Conservation (phyloP, 1,140 invertebrate genomes). For the Nixonia krombeini region DNA sequence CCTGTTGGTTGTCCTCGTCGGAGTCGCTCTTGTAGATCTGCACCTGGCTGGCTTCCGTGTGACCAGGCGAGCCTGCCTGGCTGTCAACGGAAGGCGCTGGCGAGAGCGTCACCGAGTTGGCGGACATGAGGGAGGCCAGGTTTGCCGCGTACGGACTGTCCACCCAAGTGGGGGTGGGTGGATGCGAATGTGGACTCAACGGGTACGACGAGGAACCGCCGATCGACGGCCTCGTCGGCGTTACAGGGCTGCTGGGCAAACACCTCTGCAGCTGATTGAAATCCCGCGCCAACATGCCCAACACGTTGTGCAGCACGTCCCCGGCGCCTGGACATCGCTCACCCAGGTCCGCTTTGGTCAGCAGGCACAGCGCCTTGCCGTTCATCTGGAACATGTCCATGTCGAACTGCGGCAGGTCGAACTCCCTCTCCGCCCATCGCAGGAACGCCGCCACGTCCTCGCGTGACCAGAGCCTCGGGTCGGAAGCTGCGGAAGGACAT, state of each 20-base stretch:
- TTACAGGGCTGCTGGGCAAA: conserved; percentile 86
- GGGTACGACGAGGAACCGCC: conserved; percentile 79
- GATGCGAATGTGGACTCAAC: conserved; percentile 82
- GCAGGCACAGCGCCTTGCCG: conserved; percentile 92
- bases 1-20: conserved; percentile 70
- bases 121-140: conserved; percentile 76
- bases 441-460: conserved; percentile 92
- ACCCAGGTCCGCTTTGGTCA: conserved; percentile 90
- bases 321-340: conserved; percentile 92
- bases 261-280: conserved; percentile 81
- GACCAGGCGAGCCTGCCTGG: conserved; percentile 86
- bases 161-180: conserved; percentile 84
- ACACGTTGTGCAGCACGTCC: conserved; percentile 93
- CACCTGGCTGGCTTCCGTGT: conserved; percentile 71
- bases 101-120: conserved; percentile 89
- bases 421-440: conserved; percentile 93
- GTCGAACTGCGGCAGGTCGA: conserved; percentile 91
- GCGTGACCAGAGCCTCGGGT: conserved; percentile 90
- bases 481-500: conserved; percentile 79
- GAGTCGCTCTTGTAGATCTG: conserved; percentile 68
- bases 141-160: conserved; percentile 76
- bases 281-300: conserved; percentile 89
- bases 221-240: conserved; percentile 80
- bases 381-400: conserved; percentile 98
- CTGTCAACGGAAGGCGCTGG: conserved; percentile 91